A percentile compares a stretch with the other conserved stretches of the same genome.
phyloP scores from a whole-genome alignment of 35 echinoderm and acorn worm species.

The Strongylocentrotus purpuratus region DNA sequence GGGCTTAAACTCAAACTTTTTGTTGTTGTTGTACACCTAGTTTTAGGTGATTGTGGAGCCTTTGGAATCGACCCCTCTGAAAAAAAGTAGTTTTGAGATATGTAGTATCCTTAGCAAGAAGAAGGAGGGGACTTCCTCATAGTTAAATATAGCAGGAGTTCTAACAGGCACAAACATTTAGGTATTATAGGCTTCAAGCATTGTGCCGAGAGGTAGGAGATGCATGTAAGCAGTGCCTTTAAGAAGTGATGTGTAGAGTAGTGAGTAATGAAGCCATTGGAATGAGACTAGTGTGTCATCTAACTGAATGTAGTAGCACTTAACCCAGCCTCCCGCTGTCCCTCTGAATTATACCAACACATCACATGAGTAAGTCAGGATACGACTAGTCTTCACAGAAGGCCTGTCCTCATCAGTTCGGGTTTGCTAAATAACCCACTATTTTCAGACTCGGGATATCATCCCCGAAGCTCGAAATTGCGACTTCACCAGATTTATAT shows the following conservation, averaged over 20 bases:
- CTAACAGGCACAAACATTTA: not conserved
- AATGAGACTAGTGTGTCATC: not conserved
- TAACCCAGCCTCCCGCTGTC: not conserved
- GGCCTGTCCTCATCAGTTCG: no score
- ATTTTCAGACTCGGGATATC: no score
- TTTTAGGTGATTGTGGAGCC: no score
- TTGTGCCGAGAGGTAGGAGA: not conserved
- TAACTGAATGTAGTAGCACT: not conserved
- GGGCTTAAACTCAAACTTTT: no score
- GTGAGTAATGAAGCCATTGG: not conserved
- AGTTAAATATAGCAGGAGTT: not conserved
- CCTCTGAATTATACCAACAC: not conserved
- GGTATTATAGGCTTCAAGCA: not conserved
- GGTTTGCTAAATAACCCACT: no score
- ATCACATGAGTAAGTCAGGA: not conserved
- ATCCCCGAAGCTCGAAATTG: no score
- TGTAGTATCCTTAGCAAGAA: not conserved
- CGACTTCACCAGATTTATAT: no score
- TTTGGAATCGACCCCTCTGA: no score
- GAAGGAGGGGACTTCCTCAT: not conserved
- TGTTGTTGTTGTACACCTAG: not conserved
- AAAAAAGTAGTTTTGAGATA: no score
- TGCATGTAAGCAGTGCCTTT: not conserved
- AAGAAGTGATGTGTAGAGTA: not conserved
- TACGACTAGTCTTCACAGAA: not conserved